Evolutionary conservation across 2,113 vertebrate genomes (phyloP), one percentile per base, ranked within the genome.

Genomic region (Acanthisitta chloris): DNA sequence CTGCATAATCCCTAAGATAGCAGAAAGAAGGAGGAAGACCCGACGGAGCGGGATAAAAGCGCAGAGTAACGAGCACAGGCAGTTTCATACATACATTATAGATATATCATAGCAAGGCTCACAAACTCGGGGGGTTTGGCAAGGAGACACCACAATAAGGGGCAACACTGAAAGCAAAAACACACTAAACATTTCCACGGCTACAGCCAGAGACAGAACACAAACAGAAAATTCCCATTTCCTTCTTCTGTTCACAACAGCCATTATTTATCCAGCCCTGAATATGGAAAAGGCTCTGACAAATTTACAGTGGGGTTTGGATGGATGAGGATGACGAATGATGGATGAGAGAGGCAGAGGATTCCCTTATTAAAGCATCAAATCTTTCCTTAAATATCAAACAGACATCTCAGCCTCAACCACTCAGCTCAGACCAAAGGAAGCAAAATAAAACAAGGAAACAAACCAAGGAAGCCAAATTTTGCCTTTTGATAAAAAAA

Each of bases 281-380:
- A 98, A 98, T 98, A 98, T 98, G 97, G 97, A 98, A 97, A 96
- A 97, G 97, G 93, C 94, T 95, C 97, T 97, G 98, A 98, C 97
- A 98, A 98, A 98, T 98, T 98, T 98, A 98, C 97, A 97, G 97
- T 92, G 97, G 84, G 95, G 97, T 94, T 95, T 96, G 97, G 97
- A 98, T 97, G 95, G 97, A 97, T 97, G 96, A 97, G 95, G 96
- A 96, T 97, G 95, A 97, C n/a, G 59, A 95, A 96, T 98, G 98
- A 98, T 96, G 97, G 97, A 98, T 97, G 98, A 97, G 97, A 81
- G 89, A 98, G 92, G 94, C 90, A 96, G 95, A 98, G 97, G 97
- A 97, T 98, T 98, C 97, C 97, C 98, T 98, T 98, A 98, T 97
- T 98, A 97, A 97, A 98, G 95, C 97, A 97, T 97, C 97, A 97